These are phyloP conservation scores for Adelosebastes latens DNA, from an alignment of 2,797 vertebrate genomes.

Conservation along the genomic window DNA sequence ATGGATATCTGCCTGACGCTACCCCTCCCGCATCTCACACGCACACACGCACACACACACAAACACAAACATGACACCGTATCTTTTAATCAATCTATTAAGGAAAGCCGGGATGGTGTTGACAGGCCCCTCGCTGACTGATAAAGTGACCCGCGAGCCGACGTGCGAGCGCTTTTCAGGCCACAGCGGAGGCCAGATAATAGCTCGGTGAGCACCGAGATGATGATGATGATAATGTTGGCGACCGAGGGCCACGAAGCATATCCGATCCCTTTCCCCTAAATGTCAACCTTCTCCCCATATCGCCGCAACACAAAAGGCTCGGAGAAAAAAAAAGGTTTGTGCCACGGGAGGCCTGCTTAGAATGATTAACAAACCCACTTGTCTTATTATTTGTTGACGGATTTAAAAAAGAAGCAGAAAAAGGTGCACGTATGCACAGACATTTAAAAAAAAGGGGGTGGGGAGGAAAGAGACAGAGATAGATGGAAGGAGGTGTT, in stretches of 20 bases:
- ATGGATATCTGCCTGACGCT: constrained; percentile 42
- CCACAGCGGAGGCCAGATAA: constrained; percentile 73
- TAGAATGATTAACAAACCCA: constrained; percentile 51
- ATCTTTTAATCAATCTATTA: constrained; percentile 81
- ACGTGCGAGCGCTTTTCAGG: constrained; percentile 47
- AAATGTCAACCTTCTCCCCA: constrained; percentile 73
- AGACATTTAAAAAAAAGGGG: neutral
- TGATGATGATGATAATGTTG: constrained; percentile 79
- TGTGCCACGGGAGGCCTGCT: constrained; percentile 49
- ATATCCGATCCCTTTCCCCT: constrained; percentile 70
- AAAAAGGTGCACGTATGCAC: neutral
- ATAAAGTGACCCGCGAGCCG: constrained; percentile 72
- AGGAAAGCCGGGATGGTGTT: constrained; percentile 38
- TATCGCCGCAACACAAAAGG: constrained; percentile 37
- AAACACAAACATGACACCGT: constrained; percentile 23
- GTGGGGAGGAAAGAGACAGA: constrained; percentile 6
- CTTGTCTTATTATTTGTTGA: constrained; percentile 18
- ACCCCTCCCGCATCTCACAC: constrained; percentile 12
- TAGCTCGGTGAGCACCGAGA: constrained; percentile 67
- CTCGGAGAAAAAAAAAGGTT: constrained; percentile 38
- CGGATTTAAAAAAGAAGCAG: neutral
- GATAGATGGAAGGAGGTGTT: constrained; percentile 28
- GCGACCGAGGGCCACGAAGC: constrained; percentile 61
- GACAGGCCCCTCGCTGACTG: constrained; percentile 54
- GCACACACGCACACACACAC: neutral